A percentile compares a stretch with the other conserved stretches of the same genome.
phyloP scores from a whole-genome alignment of 2,888 invertebrate species.

The Pomacea canaliculata region DNA sequence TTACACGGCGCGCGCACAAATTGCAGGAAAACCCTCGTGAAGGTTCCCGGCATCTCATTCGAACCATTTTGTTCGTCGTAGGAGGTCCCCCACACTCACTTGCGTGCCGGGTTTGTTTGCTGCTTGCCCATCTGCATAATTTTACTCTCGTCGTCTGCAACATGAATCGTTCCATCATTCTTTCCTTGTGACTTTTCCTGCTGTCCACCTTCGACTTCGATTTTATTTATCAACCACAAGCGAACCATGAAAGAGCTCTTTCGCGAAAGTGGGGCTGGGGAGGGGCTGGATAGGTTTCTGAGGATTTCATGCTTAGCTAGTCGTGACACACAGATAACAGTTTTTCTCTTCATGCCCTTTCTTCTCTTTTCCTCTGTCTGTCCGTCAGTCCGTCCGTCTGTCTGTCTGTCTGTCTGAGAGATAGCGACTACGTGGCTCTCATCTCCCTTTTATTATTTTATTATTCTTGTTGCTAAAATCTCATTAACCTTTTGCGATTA shows the following conservation, averaged over 20 bases:
- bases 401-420: not conserved
- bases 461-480: too few relatives aligned
- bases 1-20: conserved; percentile 21
- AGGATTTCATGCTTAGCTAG: too few relatives aligned
- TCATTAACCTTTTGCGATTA: too few relatives aligned
- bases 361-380: not conserved
- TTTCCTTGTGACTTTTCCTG: not conserved
- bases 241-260: too few relatives aligned
- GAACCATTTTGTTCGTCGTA: conserved; percentile 23
- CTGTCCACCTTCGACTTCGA: not conserved
- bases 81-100: conserved; percentile 20
- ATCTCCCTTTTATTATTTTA: too few relatives aligned
- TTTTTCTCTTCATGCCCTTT: not conserved
- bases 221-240: too few relatives aligned
- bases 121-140: conserved; percentile 18
- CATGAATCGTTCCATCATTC: conserved; percentile 15
- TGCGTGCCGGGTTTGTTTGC: conserved; percentile 2
- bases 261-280: too few relatives aligned
- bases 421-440: not conserved
- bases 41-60: conserved; percentile 18
- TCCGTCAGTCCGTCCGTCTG: not conserved
- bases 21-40: conserved; percentile 25
- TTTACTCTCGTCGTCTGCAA: conserved; percentile 4
- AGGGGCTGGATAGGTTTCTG: too few relatives aligned
- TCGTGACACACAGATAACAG: not conserved